Base-by-base conservation (phyloP, 2,797 vertebrate genomes). In the Margarornis squamiger region DNA sequence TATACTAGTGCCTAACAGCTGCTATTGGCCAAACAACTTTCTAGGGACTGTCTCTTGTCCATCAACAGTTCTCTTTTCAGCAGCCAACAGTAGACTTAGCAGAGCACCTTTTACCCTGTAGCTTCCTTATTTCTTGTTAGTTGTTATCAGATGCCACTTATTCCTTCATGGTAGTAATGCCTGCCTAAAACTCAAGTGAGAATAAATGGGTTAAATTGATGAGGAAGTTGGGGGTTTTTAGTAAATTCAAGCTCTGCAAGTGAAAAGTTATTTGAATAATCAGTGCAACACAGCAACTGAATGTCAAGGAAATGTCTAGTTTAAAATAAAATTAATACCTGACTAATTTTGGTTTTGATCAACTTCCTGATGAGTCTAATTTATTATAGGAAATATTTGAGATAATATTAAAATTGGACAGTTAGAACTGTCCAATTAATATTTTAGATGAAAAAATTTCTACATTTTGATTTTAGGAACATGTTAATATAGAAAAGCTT, bases 31-130 rank as follows among this genome's bases (percentile, higher is more conserved):
- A 96, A 95, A 91, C 88, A 97, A 84, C 94, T 97, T 97, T 72
- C 93, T 84, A 90, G 90, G 96, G 95, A 95, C 97, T 97, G 97
- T 92, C 95, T 97, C 96, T 92, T 94, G 92, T 98, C 98, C 97
- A 94, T 98, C 97, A 98, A 95, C 95, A 97, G 94, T 96, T 96
- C 94, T 83, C 52, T 94, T 96, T 93, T 95, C 94, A 97, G 92
- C 84, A 93, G 96, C 94, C 96, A 96, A 95, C 72, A 93, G 62
- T 51, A 87, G 79, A 90, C 80, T 91, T 70, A 94, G 79, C 89
- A 95, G 86, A 93, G 72, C 73, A 84, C 59, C 86, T 96, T 97
- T 92, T 90, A 92, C 63, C 46, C 79, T 74, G 58, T 84, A 89
- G 68, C 79, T 91, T 96, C 49, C 36, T 62, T 92, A 81, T 96